phyloP scores from a whole-genome alignment of 2,797 vertebrate species.

The Gallinago stenura region DNA sequence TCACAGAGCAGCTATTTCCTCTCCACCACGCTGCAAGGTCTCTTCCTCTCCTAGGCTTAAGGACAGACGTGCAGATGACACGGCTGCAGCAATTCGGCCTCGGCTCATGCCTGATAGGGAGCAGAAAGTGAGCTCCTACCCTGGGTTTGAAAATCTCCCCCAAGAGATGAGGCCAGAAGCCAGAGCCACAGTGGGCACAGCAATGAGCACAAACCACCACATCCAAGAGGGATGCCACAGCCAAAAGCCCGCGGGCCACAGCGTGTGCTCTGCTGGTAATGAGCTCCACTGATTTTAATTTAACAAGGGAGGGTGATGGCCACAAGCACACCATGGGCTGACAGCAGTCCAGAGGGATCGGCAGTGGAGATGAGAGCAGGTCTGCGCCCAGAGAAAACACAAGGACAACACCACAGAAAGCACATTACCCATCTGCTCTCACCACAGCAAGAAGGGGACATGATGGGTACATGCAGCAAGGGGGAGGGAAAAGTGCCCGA shows the following conservation, averaged over 20 bases:
- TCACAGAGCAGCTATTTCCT: background rate
- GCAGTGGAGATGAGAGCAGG: rapidly evolving
- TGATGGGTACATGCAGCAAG: background rate
- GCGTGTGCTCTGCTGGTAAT: background rate
- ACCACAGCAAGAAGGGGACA: background rate
- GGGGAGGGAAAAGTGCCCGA: background rate
- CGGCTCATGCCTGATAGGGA: background rate
- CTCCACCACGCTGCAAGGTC: rapidly evolving
- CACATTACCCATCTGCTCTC: rapidly evolving
- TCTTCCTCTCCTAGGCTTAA: background rate
- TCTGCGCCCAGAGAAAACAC: background rate
- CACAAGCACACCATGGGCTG: background rate
- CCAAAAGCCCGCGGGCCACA: background rate
- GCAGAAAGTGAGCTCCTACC: background rate
- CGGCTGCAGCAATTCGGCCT: background rate
- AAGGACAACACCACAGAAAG: background rate
- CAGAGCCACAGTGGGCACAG: background rate
- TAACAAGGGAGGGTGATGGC: rapidly evolving
- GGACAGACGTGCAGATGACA: background rate
- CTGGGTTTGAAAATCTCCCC: background rate
- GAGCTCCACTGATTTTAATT: background rate
- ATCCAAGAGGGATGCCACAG: background rate
- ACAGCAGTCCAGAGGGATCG: background rate
- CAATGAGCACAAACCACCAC: background rate
- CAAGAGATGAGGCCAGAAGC: background rate